These are phyloP conservation scores for Microhierax caerulescens DNA, from an alignment of 2,797 vertebrate species.

Conservation along the genomic window DNA sequence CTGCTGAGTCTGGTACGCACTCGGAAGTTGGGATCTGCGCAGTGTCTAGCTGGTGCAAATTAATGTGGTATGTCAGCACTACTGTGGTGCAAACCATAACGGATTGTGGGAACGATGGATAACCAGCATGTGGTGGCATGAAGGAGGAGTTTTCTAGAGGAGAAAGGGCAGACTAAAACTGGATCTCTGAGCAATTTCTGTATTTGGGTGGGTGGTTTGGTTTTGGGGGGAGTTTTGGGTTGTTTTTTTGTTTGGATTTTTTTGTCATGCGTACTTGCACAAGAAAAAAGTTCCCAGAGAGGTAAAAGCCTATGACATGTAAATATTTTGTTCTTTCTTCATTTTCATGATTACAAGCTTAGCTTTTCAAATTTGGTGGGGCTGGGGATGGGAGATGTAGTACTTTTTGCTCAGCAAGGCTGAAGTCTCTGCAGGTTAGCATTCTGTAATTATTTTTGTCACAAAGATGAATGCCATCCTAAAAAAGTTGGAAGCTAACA, in stretches of 20 bases:
- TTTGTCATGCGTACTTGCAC: not conserved
- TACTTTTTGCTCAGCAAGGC: not conserved
- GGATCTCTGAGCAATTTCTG: not conserved
- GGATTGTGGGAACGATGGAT: not conserved
- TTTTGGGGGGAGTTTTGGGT: not conserved
- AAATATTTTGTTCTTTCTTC: not conserved
- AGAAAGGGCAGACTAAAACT: not conserved
- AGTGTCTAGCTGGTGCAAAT: not conserved
- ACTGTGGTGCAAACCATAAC: not conserved
- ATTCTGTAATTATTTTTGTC: conserved; percentile 59
- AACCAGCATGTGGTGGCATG: not conserved
- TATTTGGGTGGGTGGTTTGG: not conserved
- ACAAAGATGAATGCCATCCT: conserved; percentile 56
- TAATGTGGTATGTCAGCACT: not conserved
- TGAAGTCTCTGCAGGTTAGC: not conserved
- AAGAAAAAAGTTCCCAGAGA: not conserved
- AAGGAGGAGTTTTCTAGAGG: not conserved
- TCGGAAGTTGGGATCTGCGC: not conserved
- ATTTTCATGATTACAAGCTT: not conserved
- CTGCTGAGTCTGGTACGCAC: rapidly evolving
- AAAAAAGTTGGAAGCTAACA: conserved; percentile 39
- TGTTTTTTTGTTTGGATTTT: not conserved
- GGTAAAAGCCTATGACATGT: not conserved
- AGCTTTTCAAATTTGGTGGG: not conserved
- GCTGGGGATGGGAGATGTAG: not conserved